Evolutionary conservation across 2,888 invertebrate species (phyloP).

Genomic region (Troides aeacus): DNA sequence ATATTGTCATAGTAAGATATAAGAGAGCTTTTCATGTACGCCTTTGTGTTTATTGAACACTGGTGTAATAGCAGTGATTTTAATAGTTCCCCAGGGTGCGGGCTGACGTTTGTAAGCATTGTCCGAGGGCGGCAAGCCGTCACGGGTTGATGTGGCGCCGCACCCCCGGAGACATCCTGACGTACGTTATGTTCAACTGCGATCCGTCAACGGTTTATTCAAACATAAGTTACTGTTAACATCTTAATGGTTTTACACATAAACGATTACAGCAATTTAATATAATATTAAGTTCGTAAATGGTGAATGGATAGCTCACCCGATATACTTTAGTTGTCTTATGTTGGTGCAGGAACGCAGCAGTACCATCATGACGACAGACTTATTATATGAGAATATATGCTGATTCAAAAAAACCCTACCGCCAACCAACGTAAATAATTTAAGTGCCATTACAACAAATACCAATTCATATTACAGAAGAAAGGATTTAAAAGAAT

Average conservation of each 20-base stretch:
- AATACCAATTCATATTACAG: too few species aligned
- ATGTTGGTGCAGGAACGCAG: too few species aligned
- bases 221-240: slow-evolving; percentile 20
- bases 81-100: slow-evolving; percentile 59
- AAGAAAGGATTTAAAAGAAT: too few species aligned
- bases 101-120: slow-evolving; percentile 61
- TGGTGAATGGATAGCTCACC: too few species aligned
- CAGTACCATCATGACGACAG: too few species aligned
- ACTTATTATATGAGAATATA: too few species aligned
- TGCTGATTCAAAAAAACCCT: too few species aligned
- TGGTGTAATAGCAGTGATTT: slow-evolving; percentile 47
- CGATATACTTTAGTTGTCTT: too few species aligned
- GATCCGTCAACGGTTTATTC: slow-evolving; percentile 29
- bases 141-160: slow-evolving; percentile 48
- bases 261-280: too few species aligned
- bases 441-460: too few species aligned
- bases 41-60: slow-evolving; percentile 25
- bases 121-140: slow-evolving; percentile 55
- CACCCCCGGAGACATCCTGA: slow-evolving; percentile 29
- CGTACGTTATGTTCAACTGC: slow-evolving; percentile 31
- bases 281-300: too few species aligned
- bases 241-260: neutral
- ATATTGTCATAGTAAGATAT: neutral
- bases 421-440: too few species aligned
- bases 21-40: neutral